Percentiles rank a stretch among this genome's conserved stretches.
These are phyloP conservation scores for Nymphalis c-album DNA, from an alignment of 2,888 invertebrate species.

Conservation along the genomic window DNA sequence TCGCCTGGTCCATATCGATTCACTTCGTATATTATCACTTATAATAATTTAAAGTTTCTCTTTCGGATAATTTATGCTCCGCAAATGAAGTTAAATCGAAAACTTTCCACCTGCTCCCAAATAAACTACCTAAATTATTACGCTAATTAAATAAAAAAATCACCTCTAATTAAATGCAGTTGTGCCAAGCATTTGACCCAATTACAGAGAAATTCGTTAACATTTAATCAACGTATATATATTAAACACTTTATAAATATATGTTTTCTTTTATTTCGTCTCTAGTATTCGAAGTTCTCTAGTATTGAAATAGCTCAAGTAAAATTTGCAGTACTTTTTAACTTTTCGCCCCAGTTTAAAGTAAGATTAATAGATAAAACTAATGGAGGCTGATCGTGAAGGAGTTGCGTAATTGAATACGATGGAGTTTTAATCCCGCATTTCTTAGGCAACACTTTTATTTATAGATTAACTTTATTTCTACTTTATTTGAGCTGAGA, in stretches of 20 bases:
- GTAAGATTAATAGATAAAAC: slow-evolving; percentile 13
- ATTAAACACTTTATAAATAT: slow-evolving; percentile 2
- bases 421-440: slow-evolving; percentile 5
- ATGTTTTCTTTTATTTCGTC: not conserved
- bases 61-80: slow-evolving; percentile 5
- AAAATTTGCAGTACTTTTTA: slow-evolving; percentile 4
- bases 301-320: not conserved
- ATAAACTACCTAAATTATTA: slow-evolving; percentile 33
- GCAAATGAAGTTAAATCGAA: slow-evolving; percentile 13
- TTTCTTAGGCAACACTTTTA: not conserved
- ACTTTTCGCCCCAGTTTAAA: not conserved
- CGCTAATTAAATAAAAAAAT: slow-evolving; percentile 34
- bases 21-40: not conserved
- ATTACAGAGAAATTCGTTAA: slow-evolving; percentile 25
- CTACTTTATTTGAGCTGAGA: too few relatives aligned
- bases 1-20: too few relatives aligned
- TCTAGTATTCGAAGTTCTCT: not conserved
- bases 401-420: slow-evolving; percentile 5
- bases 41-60: slow-evolving; percentile 3
- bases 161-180: slow-evolving; percentile 26
- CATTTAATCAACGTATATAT: slow-evolving; percentile 9
- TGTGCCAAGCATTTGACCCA: slow-evolving; percentile 26
- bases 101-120: slow-evolving; percentile 27
- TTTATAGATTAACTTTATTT: not conserved
- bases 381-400: slow-evolving; percentile 10